Conservation (phyloP, 2,888 invertebrate species). For the Archips xylosteana region DNA sequence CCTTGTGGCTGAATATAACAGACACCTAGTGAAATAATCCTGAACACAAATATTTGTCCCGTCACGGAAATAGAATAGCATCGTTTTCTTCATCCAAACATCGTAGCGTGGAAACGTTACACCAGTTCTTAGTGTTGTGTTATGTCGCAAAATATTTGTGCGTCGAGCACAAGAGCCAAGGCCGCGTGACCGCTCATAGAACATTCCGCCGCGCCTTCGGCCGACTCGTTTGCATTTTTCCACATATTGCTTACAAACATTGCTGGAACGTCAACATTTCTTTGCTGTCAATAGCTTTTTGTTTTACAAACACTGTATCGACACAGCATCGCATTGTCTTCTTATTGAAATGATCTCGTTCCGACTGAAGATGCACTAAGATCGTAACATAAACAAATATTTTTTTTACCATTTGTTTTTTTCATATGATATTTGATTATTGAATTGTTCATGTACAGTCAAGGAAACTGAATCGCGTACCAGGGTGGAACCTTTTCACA, state of each 20-base stretch:
- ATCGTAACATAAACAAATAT: background rate
- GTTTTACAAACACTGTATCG: conserved; percentile 33
- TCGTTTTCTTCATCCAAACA: conserved; percentile 16
- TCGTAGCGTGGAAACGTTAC: conserved; percentile 12
- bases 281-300: conserved; percentile 45
- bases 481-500: no score
- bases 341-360: conserved; percentile 19
- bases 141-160: conserved; percentile 46
- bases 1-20: background rate
- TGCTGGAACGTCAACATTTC: conserved; percentile 61
- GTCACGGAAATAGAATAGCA: conserved; percentile 7
- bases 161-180: conserved; percentile 41
- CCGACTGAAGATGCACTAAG: background rate
- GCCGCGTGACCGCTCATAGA: conserved; percentile 49
- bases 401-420: no score
- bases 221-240: conserved; percentile 69
- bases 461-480: no score
- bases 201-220: conserved; percentile 58
- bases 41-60: conserved; percentile 16
- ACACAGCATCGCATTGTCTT: conserved; percentile 27
- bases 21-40: conserved; percentile 9
- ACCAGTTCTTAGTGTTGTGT: conserved; percentile 13
- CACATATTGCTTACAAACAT: conserved; percentile 74
- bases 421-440: no score
- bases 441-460: no score